Conservation (phyloP, 2,797 vertebrate genomes). For the Xiphophorus birchmanni region DNA sequence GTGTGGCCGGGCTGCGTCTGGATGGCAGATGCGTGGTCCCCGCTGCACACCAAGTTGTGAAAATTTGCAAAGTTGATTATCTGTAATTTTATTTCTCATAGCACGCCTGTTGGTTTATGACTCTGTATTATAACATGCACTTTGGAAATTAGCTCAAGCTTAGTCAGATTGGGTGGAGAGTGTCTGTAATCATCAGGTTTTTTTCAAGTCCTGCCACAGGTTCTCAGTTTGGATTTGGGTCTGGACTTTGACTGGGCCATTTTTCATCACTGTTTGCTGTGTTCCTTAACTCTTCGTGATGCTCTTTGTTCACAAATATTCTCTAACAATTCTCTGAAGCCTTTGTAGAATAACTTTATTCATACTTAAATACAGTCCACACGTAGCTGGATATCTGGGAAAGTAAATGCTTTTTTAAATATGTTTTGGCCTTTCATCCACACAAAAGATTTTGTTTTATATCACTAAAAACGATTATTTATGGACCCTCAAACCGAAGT, state of each 20-base stretch:
- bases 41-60: neutral
- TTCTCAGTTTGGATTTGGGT: neutral
- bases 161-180: neutral
- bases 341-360: neutral
- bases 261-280: neutral
- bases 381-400: too few relatives aligned
- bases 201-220: neutral
- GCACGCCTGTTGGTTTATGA: neutral
- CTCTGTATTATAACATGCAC: neutral
- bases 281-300: neutral
- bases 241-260: neutral
- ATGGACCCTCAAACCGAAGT: too few relatives aligned
- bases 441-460: too few relatives aligned
- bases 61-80: neutral
- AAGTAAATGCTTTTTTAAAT: too few relatives aligned
- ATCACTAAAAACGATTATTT: too few relatives aligned
- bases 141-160: neutral
- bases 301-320: neutral
- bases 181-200: neutral
- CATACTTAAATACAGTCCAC: neutral
- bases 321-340: neutral
- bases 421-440: too few relatives aligned
- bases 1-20: slow-evolving; percentile 31
- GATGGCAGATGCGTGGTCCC: slow-evolving; percentile 21
- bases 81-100: neutral